Conservation (phyloP, 2,888 invertebrate species). For the Calliopum simillimum region DNA sequence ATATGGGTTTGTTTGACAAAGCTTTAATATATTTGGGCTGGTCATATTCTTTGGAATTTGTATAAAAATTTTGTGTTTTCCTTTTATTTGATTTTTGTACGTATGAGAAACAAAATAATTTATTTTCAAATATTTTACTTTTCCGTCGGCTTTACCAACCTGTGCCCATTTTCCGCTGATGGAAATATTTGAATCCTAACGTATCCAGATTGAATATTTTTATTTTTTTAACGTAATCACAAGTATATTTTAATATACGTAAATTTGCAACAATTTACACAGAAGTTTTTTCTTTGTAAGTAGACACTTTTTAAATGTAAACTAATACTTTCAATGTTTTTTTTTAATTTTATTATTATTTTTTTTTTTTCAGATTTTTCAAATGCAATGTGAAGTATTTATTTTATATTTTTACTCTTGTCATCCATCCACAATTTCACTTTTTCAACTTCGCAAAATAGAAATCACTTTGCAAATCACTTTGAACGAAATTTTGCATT, state of each 20-base stretch:
- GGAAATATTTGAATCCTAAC: constrained; percentile 67
- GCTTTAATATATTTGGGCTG: too few species aligned
- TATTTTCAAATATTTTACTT: constrained; percentile 34
- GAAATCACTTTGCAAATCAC: not conserved
- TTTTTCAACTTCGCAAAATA: not conserved
- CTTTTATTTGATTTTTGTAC: too few species aligned
- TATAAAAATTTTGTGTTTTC: too few species aligned
- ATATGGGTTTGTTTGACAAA: too few species aligned
- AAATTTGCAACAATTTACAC: not conserved
- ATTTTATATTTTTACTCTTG: constrained; percentile 24
- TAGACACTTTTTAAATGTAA: too few species aligned
- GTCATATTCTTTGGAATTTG: too few species aligned
- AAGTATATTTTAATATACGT: constrained; percentile 9
- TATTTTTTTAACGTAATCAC: not conserved
- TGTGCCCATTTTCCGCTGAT: constrained; percentile 68
- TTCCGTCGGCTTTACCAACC: constrained; percentile 50
- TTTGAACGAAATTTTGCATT: constrained; percentile 34
- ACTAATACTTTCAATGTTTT: too few species aligned
- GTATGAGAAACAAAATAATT: constrained; percentile 9
- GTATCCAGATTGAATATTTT: constrained; percentile 63
- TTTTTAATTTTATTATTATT: not conserved
- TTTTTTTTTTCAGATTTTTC: constrained; percentile 29
- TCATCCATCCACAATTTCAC: not conserved
- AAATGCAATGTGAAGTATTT: constrained; percentile 16
- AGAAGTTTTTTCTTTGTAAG: not conserved